phyloP scores from a whole-genome alignment of 1,140 invertebrate species.

The Drosophila tsacasi region DNA sequence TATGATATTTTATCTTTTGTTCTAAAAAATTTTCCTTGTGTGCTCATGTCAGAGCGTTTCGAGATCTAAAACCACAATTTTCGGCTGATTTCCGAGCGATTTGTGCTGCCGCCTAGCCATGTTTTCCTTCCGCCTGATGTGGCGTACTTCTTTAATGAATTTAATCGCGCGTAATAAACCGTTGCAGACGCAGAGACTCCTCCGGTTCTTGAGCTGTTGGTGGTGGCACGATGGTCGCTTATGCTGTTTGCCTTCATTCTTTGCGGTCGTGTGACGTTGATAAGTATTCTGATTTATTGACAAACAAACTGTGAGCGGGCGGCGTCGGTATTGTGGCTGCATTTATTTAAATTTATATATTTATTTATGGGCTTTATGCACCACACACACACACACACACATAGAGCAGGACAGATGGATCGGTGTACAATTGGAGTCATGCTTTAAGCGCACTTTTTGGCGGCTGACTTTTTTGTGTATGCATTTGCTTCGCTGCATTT shows the following conservation, averaged over 20 bases:
- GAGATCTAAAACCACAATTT: neutral
- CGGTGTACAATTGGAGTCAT: slow-evolving; percentile 21
- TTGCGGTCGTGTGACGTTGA: slow-evolving; percentile 76
- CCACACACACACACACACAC: neutral
- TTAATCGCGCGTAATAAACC: slow-evolving; percentile 78
- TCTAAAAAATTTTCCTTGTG: neutral
- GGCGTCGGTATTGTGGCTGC: slow-evolving; percentile 31
- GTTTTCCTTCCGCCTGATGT: slow-evolving; percentile 55
- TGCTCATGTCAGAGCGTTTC: neutral
- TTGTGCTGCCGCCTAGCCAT: neutral
- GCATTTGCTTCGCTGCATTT: slow-evolving; percentile 64
- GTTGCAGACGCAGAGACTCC: slow-evolving; percentile 38
- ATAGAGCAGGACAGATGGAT: slow-evolving; percentile 32
- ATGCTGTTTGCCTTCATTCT: slow-evolving; percentile 72
- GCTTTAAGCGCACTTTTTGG: slow-evolving; percentile 62
- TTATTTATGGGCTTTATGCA: slow-evolving; percentile 68
- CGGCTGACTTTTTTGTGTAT: slow-evolving; percentile 40
- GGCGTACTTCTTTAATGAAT: slow-evolving; percentile 71
- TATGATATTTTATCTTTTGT: neutral
- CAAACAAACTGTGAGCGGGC: slow-evolving; percentile 65
- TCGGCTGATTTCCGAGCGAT: neutral
- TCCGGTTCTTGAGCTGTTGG: slow-evolving; percentile 1
- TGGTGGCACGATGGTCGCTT: slow-evolving; percentile 35
- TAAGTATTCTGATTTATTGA: slow-evolving; percentile 83
- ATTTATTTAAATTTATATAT: slow-evolving; percentile 82